Evolutionary conservation across 1,140 invertebrate species (phyloP).

Genomic region (Drosophila paulistorum): DNA sequence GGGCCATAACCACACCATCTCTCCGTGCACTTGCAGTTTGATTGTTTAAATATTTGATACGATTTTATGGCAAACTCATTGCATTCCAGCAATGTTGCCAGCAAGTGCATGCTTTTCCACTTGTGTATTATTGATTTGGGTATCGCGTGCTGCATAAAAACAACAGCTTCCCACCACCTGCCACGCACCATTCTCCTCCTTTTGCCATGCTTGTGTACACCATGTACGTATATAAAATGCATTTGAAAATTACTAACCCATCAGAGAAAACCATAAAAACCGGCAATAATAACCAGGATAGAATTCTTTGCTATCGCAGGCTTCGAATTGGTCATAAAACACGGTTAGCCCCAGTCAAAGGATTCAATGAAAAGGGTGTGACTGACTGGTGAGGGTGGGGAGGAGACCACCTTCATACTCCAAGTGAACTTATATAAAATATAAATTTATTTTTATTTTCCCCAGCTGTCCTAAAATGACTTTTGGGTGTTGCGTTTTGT

Average conservation of each 20-base stretch:
- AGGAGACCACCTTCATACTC: background rate
- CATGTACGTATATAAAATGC: slow-evolving; percentile 18
- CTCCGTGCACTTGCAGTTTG: slow-evolving; percentile 45
- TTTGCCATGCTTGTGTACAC: too few relatives aligned
- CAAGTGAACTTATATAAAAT: slow-evolving; percentile 46
- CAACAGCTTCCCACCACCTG: slow-evolving; percentile 36
- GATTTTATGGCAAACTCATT: slow-evolving; percentile 54
- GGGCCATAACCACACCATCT: slow-evolving; percentile 61
- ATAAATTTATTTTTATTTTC: slow-evolving; percentile 70
- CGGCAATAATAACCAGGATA: slow-evolving; percentile 27
- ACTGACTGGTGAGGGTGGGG: background rate
- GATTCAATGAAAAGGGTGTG: background rate
- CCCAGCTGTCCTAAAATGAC: slow-evolving; percentile 57
- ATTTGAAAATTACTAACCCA: slow-evolving; percentile 64
- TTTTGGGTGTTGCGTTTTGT: slow-evolving; percentile 17
- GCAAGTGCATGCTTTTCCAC: slow-evolving; percentile 1
- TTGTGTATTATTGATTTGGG: slow-evolving; percentile 53
- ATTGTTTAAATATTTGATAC: slow-evolving; percentile 78
- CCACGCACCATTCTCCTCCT: slow-evolving; percentile 38
- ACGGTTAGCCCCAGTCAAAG: slow-evolving; percentile 34
- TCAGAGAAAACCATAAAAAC: slow-evolving; percentile 35
- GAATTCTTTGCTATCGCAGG: slow-evolving; percentile 11
- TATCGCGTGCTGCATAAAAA: slow-evolving; percentile 47
- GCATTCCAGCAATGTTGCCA: slow-evolving; percentile 29
- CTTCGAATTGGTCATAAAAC: slow-evolving; percentile 56